phyloP scores from a whole-genome alignment of 2,113 vertebrate genomes.

The Lepisosteus osseus region DNA sequence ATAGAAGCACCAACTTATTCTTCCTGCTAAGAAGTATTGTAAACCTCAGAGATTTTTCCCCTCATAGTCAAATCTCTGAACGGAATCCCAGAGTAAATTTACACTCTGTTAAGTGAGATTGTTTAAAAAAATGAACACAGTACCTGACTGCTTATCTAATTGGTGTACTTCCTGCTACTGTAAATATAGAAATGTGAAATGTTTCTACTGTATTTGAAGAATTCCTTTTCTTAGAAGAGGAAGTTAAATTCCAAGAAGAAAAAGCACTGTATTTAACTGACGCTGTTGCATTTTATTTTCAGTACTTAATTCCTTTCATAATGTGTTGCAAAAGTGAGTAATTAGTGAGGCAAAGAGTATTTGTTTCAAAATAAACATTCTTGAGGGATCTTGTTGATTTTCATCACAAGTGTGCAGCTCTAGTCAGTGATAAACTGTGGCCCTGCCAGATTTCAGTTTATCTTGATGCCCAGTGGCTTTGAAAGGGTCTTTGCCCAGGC shows the following conservation, averaged over 20 bases:
- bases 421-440: no score
- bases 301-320: no score
- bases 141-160: neutral
- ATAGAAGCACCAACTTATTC: neutral
- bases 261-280: no score
- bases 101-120: neutral
- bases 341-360: no score
- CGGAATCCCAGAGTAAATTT: neutral
- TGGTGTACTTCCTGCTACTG: neutral
- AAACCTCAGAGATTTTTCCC: conserved; percentile 9
- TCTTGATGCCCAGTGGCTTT: neutral
- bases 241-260: no score
- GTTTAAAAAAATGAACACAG: neutral
- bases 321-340: no score
- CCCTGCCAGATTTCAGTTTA: neutral
- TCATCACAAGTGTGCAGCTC: no score
- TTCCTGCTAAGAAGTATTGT: neutral
- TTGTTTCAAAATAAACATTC: no score
- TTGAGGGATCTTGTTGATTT: no score
- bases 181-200: neutral
- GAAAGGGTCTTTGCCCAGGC: conserved; percentile 25
- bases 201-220: no score
- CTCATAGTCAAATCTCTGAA: neutral
- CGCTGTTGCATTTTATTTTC: no score
- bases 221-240: no score